A percentile compares a stretch with the other conserved stretches of the same genome.
Conservation (phyloP, 1,140 invertebrate species). For the Papilio aristodemus region DNA sequence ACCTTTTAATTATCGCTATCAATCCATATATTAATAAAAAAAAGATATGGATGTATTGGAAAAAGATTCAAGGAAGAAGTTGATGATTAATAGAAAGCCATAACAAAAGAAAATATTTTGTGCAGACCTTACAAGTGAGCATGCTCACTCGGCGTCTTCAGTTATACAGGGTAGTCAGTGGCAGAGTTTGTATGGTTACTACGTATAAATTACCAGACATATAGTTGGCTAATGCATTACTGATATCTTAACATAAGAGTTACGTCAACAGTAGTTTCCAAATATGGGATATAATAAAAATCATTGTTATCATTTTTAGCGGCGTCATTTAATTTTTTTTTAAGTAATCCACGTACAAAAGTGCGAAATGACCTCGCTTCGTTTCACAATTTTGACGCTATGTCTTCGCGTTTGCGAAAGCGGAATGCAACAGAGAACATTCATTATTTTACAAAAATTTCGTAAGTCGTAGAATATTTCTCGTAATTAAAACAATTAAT, state of each 20-base stretch:
- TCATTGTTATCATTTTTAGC: conserved; percentile 38
- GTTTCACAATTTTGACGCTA: conserved; percentile 65
- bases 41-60: too few relatives aligned
- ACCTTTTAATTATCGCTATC: too few relatives aligned
- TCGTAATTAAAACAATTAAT: conserved; percentile 3
- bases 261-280: background rate
- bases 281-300: conserved; percentile 41
- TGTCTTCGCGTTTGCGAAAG: conserved; percentile 66
- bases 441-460: conserved; percentile 23
- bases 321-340: conserved; percentile 14
- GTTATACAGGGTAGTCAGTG: too few relatives aligned
- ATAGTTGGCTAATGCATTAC: too few relatives aligned
- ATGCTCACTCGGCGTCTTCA: too few relatives aligned
- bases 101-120: too few relatives aligned
- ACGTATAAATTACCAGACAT: too few relatives aligned
- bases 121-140: too few relatives aligned
- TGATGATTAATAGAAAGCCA: too few relatives aligned
- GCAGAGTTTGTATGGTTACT: too few relatives aligned
- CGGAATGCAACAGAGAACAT: conserved; percentile 45
- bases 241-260: background rate
- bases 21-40: too few relatives aligned
- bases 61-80: too few relatives aligned
- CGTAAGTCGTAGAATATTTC: conserved; percentile 17
- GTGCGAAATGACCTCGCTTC: conserved; percentile 45
- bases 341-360: conserved; percentile 17